Percentiles rank a stretch among this genome's conserved stretches.
Conservation (phyloP, 2,113 vertebrate species). For the Dendropsophus ebraccatus region DNA sequence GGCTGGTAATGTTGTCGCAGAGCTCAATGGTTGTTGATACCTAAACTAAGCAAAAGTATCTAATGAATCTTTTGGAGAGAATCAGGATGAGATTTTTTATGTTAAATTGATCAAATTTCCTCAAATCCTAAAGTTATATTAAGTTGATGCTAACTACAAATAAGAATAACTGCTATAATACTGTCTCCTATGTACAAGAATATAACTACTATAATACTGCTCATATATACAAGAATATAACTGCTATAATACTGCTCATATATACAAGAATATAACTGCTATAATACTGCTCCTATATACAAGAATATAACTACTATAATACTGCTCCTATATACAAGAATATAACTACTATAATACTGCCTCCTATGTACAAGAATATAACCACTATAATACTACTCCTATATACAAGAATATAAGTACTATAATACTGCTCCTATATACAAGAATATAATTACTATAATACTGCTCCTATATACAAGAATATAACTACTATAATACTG, state of each 20-base stretch:
- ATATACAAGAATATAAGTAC: neutral
- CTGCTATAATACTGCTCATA: neutral
- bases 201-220: neutral
- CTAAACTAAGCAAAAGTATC: neutral
- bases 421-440: neutral
- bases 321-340: neutral
- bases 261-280: constrained; percentile 5
- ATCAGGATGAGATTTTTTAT: neutral
- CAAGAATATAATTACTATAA: too few relatives aligned
- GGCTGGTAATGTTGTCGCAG: neutral
- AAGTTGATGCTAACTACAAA: neutral
- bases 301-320: constrained; percentile 20
- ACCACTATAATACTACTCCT: neutral
- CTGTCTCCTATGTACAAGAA: neutral
- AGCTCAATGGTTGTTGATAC: too few relatives aligned
- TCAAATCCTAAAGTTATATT: too few relatives aligned
- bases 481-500: neutral
- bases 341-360: neutral
- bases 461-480: neutral
- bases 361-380: constrained; percentile 1
- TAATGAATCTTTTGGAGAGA: neutral
- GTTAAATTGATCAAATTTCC: too few relatives aligned
- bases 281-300: neutral
- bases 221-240: neutral
- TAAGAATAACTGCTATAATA: neutral